Percentiles rank a stretch among this genome's conserved stretches.
phyloP scores from a whole-genome alignment of 2,113 vertebrate genomes.

The Labrus mixtus region DNA sequence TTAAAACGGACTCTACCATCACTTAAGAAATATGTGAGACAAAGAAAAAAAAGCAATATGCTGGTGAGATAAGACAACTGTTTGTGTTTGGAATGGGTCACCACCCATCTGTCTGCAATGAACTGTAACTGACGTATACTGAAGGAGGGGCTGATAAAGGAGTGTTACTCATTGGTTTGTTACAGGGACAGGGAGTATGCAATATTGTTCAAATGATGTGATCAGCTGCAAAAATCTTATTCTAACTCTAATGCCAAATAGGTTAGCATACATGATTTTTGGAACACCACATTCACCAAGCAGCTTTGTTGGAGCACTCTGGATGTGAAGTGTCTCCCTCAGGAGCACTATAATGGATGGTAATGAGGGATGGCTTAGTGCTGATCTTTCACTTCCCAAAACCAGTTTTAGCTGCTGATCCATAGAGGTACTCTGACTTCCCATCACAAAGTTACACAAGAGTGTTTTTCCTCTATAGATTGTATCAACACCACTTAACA shows the following conservation, averaged over 20 bases:
- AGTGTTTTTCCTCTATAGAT: too few relatives aligned
- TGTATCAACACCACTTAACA: too few relatives aligned
- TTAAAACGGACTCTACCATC: neutral
- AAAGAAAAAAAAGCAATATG: constrained; percentile 83
- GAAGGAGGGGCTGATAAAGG: constrained; percentile 53
- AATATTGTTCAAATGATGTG: neutral
- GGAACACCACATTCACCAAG: neutral
- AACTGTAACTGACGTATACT: constrained; percentile 73
- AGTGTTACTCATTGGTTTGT: neutral
- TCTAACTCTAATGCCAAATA: too few relatives aligned
- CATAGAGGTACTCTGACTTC: neutral
- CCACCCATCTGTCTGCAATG: constrained; percentile 79
- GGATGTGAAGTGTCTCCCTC: neutral
- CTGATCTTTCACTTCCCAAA: constrained; percentile 18
- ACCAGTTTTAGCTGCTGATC: constrained; percentile 8
- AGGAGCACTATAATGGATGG: neutral
- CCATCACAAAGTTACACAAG: too few relatives aligned
- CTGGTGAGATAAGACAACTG: constrained; percentile 84
- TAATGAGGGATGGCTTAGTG: neutral
- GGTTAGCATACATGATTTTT: too few relatives aligned
- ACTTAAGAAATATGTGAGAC: constrained; percentile 81
- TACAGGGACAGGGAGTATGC: neutral
- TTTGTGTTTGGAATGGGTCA: constrained; percentile 84
- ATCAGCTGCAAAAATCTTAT: neutral
- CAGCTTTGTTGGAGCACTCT: neutral